Base-by-base conservation (phyloP, 2,888 invertebrate genomes). In the Horisme vitalbata region DNA sequence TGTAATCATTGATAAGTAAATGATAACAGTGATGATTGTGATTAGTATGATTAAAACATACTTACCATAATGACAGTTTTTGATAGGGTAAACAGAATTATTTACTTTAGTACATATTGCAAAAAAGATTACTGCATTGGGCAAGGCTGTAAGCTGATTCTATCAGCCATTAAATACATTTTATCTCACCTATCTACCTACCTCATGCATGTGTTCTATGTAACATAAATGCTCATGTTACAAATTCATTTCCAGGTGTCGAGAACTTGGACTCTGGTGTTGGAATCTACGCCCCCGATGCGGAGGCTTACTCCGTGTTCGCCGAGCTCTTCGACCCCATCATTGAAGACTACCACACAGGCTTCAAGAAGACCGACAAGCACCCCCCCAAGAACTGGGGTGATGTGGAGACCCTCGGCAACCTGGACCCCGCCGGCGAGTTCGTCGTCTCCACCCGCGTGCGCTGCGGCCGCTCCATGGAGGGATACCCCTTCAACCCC, bases 401-500 rank as follows among this genome's bases (percentile, higher is more conserved):
- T 71, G 97, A 99, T 90, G 95, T 96, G 13, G 93, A 93, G 87
- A 92, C 93, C 65, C 95, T 99, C 68, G 95, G 95, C 76, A 97
- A 99, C 89, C 92, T 99, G 71, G 98, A 99, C 92, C 97, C 98
- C 52, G 92, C 94, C 73, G 93, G 94, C 67, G 95, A 98, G 84
- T 97, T 91, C 90, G 95, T 99, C 61, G 96, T 98, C 62, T 97
- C 98, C 41, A 99, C 98, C 74, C 96, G 99, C 75, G 97, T 99
- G 51, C 95, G 98, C 74, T 98, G 98, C 88, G 98, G 98, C 55
- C 97, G 99, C 79, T 97, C 97, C 74, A 82, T 96, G 92, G 94
- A 96, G 74, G 98, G 98, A 51, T 98, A 97, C 85, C 97, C 98
- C 64, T 98, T 99, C 95, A 99, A 98, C 92, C 98, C 98, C 62